A percentile compares a stretch with the other conserved stretches of the same genome.
phyloP scores from a whole-genome alignment of 2,113 vertebrate genomes.

The Struthio camelus region DNA sequence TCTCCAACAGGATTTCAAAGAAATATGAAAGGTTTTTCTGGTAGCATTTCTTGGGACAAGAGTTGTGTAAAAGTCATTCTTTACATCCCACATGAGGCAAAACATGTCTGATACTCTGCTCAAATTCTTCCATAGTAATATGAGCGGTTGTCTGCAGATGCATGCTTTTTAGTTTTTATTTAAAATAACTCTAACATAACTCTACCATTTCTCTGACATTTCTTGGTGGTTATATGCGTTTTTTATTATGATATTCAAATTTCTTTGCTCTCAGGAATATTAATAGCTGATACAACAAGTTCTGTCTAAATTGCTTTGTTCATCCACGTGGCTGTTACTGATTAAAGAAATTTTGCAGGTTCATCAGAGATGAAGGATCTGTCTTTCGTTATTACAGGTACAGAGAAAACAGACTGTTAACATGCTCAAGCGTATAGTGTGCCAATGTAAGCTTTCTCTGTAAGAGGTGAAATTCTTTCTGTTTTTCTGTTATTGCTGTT shows the following conservation, averaged over 20 bases:
- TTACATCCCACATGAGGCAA: not conserved
- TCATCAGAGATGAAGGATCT: slow-evolving; percentile 39
- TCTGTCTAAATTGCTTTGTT: slow-evolving; percentile 41
- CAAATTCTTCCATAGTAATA: not conserved
- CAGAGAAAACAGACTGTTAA: not conserved
- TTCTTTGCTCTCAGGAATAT: not conserved
- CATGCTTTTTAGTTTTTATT: not conserved
- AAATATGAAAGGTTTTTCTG: not conserved
- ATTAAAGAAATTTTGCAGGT: slow-evolving; percentile 29
- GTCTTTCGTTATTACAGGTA: not conserved
- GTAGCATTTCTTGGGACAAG: not conserved
- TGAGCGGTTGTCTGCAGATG: not conserved
- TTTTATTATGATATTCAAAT: slow-evolving; percentile 7
- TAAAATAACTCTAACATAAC: not conserved
- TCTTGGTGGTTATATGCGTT: not conserved
- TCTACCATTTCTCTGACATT: not conserved
- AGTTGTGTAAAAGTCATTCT: not conserved
- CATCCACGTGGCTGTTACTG: slow-evolving; percentile 6
- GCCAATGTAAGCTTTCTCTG: not conserved
- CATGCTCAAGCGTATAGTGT: not conserved
- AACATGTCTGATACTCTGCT: not conserved
- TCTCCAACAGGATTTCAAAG: not conserved
- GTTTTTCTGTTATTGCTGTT: not conserved
- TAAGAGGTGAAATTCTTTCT: not conserved
- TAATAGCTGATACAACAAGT: not conserved